A percentile compares a stretch with the other conserved stretches of the same genome.
Conservation (phyloP, 2,113 vertebrate genomes). For the Euleptes europaea region DNA sequence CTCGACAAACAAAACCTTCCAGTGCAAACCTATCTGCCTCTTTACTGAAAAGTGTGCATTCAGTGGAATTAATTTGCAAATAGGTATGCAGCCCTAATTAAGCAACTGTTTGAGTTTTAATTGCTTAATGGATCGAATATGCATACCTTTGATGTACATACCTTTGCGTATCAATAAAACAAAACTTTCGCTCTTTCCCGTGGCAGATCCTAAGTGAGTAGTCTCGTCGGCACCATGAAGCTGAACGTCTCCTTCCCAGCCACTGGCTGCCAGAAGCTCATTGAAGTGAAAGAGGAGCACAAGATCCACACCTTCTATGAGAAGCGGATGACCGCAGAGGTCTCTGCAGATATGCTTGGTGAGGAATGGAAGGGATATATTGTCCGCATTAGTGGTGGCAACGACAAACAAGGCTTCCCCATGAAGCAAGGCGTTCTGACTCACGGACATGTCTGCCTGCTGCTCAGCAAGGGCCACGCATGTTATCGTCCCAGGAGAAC, state of each 20-base stretch:
- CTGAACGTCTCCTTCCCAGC: constrained; percentile 98
- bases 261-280: constrained; percentile 97
- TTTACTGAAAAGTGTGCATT: no score
- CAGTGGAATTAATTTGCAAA: no score
- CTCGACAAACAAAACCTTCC: no score
- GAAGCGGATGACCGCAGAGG: constrained; percentile 97
- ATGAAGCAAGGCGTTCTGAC: constrained; percentile 98
- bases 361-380: constrained; percentile 99
- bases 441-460: constrained; percentile 91
- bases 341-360: constrained; percentile 90
- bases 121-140: no score
- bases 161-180: no score
- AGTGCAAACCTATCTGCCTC: no score
- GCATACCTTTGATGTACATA: no score
- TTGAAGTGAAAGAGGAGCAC: constrained; percentile 97
- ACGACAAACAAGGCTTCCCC: constrained; percentile 97
- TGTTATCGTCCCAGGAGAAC: constrained; percentile 95
- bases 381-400: constrained; percentile 97
- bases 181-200: no score
- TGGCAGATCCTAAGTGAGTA: no score
- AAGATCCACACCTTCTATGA: constrained; percentile 97
- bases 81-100: no score
- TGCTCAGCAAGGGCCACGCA: constrained; percentile 97
- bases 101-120: no score
- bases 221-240: no score